A percentile compares a stretch with the other conserved stretches of the same genome.
These are phyloP conservation scores for Nothobranchius furzeri DNA, from an alignment of 2,113 vertebrate genomes.

Conservation along the genomic window DNA sequence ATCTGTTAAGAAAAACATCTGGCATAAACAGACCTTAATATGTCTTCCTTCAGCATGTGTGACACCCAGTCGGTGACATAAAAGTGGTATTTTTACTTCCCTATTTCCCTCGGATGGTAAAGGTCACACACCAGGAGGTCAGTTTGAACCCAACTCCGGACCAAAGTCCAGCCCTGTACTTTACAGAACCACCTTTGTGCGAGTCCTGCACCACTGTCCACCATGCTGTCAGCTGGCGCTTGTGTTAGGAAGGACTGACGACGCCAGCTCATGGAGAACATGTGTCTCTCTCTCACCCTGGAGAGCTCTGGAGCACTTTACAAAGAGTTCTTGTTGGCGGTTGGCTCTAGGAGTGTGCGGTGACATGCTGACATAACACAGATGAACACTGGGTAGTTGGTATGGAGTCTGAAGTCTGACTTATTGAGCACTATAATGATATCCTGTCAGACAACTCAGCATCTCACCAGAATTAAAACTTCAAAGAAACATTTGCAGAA, in stretches of 20 bases:
- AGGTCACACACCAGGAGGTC: conserved; percentile 23
- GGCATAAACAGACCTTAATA: too few relatives aligned
- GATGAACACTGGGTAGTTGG: conserved; percentile 12
- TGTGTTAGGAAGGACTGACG: conserved; percentile 53
- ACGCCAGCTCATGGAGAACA: conserved; percentile 55
- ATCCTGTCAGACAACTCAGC: conserved; percentile 8
- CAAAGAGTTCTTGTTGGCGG: conserved; percentile 54
- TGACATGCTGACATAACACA: conserved; percentile 50
- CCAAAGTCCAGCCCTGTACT: neutral
- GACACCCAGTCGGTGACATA: too few relatives aligned
- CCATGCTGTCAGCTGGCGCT: conserved; percentile 58
- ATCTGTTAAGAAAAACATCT: too few relatives aligned
- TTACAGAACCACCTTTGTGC: conserved; percentile 62
- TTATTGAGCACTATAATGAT: conserved; percentile 26
- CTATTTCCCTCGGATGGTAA: conserved; percentile 15
- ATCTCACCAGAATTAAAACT: neutral
- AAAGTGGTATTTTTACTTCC: too few relatives aligned
- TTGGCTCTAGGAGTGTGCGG: conserved; percentile 29
- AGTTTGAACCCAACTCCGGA: conserved; percentile 40
- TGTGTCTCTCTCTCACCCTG: conserved; percentile 54
- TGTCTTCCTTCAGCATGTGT: too few relatives aligned
- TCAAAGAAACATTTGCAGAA: neutral
- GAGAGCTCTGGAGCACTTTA: conserved; percentile 42
- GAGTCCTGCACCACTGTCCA: conserved; percentile 36
- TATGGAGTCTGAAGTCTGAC: conserved; percentile 14